Percentiles rank a stretch among this genome's conserved stretches.
Conservation (phyloP, 2,113 vertebrate species). For the Rhynchomys soricoides region DNA sequence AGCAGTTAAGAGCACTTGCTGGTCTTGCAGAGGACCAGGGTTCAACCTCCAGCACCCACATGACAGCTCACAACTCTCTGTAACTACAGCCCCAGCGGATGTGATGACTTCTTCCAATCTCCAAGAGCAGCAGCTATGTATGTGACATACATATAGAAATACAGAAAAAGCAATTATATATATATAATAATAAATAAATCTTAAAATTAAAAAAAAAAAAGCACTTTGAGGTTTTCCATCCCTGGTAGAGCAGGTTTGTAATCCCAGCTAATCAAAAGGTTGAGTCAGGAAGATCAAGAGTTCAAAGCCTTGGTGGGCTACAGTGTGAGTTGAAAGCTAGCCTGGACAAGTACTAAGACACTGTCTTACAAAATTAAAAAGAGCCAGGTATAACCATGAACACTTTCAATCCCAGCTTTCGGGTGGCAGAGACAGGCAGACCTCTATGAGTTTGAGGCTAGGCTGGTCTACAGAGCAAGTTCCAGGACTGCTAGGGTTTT, state of each 20-base stretch:
- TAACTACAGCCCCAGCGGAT: background rate
- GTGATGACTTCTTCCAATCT: background rate
- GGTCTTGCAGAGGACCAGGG: background rate
- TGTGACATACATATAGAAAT: background rate
- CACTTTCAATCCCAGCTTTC: background rate
- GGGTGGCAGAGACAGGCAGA: background rate
- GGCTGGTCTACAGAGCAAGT: background rate
- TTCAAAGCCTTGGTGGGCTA: too few species aligned
- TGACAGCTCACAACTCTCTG: background rate
- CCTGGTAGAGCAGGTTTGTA: too few species aligned
- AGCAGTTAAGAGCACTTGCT: background rate
- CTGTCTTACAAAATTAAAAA: background rate
- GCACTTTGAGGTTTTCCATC: too few species aligned
- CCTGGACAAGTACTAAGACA: background rate
- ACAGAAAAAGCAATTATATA: background rate
- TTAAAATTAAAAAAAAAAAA: too few species aligned
- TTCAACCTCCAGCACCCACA: background rate
- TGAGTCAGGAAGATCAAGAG: too few species aligned
- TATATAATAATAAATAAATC: background rate
- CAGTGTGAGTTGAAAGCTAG: too few species aligned
- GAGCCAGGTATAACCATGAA: background rate
- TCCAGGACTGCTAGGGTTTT: background rate
- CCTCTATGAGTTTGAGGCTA: background rate
- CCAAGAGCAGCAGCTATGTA: background rate
- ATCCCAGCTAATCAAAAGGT: too few species aligned